Percentiles rank a stretch among this genome's conserved stretches.
Conservation (phyloP, 2,797 vertebrate species). For the Acipenser ruthenus region DNA sequence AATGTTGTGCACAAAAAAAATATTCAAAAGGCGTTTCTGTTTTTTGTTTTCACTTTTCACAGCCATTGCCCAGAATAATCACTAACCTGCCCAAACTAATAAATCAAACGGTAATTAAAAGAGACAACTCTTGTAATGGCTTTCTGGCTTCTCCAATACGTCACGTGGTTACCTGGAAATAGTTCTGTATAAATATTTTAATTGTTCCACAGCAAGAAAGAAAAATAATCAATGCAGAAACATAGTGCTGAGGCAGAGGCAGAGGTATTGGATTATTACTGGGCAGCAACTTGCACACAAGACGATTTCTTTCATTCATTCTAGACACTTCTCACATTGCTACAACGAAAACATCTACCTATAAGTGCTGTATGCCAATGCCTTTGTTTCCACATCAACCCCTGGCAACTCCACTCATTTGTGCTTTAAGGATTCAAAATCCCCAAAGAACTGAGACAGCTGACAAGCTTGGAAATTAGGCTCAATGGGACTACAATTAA, state of each 20-base stretch:
- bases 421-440: background rate
- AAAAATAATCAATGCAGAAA: background rate
- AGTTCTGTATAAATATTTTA: background rate
- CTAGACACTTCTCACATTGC: no score
- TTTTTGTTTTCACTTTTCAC: no score
- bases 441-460: background rate
- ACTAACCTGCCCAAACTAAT: background rate
- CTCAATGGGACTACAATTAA: background rate
- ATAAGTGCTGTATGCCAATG: no score
- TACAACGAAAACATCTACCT: no score
- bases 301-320: no score
- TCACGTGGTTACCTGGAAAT: slow-evolving; percentile 1
- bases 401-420: background rate
- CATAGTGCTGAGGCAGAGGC: background rate
- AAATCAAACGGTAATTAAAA: background rate
- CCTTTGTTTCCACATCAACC: no score
- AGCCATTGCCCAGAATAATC: no score
- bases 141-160: background rate
- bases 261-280: background rate
- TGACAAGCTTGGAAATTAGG: background rate
- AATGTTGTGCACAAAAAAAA: no score
- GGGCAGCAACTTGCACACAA: background rate
- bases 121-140: background rate
- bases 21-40: no score
- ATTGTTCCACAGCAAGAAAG: background rate